Conservation (phyloP, 1,140 invertebrate species). For the Nasonia giraulti region DNA sequence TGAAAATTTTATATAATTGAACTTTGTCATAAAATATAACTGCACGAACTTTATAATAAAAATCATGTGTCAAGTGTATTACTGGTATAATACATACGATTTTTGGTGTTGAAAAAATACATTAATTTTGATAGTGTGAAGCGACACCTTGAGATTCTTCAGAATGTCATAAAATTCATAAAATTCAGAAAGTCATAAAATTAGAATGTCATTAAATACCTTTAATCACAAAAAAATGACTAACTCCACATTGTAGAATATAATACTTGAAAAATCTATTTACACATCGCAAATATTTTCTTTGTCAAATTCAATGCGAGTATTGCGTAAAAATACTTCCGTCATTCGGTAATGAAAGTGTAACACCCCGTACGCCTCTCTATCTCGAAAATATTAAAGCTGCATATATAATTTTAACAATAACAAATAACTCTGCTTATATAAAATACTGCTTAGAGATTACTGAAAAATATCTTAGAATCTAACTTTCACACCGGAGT, state of each 20-base stretch:
- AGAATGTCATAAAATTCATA: constrained; percentile 30
- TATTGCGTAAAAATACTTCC: no score
- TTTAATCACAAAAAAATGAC: constrained; percentile 19
- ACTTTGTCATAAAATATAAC: constrained; percentile 43
- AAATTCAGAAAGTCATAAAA: constrained; percentile 26
- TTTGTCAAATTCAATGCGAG: no score
- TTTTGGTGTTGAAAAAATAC: constrained; percentile 22
- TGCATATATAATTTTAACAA: neutral
- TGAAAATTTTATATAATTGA: constrained; percentile 48
- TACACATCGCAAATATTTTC: no score
- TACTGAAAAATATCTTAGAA: constrained; percentile 36
- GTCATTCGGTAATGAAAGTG: neutral
- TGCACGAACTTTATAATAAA: constrained; percentile 45
- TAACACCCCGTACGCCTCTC: neutral
- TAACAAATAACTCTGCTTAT: neutral
- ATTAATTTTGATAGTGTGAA: constrained; percentile 31
- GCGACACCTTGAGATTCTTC: constrained; percentile 30
- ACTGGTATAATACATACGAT: constrained; percentile 44
- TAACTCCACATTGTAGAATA: neutral
- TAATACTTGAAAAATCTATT: neutral
- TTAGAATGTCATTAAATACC: no score
- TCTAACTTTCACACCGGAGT: constrained; percentile 58
- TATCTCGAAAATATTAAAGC: neutral
- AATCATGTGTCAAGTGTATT: constrained; percentile 48
- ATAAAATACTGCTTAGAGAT: constrained; percentile 11